Evolutionary conservation across 2,888 invertebrate species (phyloP).

Genomic region (Caenorhabditis imperialis): DNA sequence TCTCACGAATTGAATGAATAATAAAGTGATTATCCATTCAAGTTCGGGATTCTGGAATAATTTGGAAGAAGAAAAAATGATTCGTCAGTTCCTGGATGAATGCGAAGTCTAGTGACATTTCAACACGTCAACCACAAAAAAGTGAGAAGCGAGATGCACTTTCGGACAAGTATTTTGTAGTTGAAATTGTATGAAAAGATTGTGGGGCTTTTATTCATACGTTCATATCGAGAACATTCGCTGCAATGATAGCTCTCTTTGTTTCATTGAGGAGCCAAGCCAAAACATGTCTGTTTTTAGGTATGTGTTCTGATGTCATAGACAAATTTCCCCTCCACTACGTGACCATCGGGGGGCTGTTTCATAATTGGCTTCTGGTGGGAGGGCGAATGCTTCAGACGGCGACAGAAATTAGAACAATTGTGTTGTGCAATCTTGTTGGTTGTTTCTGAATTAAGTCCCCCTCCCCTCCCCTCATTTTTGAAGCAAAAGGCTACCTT

Average conservation of each 20-base stretch:
- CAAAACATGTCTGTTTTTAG: background rate
- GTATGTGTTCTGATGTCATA: conserved; percentile 37
- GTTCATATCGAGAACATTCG: no score
- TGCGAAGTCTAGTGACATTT: no score
- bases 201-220: no score
- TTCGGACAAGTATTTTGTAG: no score
- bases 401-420: conserved; percentile 38
- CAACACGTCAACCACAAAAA: no score
- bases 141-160: no score
- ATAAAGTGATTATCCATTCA: conserved; percentile 9
- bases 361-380: conserved; percentile 47
- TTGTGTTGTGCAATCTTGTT: conserved; percentile 44
- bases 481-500: conserved; percentile 13
- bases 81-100: background rate
- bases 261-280: no score
- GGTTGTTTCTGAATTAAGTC: conserved; percentile 48
- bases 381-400: conserved; percentile 28
- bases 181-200: no score
- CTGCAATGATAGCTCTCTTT: no score
- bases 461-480: conserved; percentile 30
- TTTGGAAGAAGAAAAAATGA: background rate
- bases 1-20: conserved; percentile 10
- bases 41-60: conserved; percentile 19
- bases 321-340: conserved; percentile 6
- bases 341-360: conserved; percentile 18